Evolutionary conservation across 2,797 vertebrate species (phyloP).

Genomic region (Hybognathus amarus): DNA sequence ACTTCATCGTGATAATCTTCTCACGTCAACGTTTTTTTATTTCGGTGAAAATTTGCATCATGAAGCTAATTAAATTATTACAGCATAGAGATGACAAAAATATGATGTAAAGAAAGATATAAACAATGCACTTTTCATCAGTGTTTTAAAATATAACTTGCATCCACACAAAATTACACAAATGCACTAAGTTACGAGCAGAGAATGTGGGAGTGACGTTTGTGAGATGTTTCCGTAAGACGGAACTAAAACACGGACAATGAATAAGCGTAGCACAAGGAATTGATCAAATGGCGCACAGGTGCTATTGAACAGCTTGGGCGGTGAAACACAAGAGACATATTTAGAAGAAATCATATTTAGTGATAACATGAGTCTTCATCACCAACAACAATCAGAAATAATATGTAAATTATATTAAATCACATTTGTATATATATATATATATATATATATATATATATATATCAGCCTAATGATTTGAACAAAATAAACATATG

Average conservation of each 20-base stretch:
- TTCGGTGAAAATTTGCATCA: not conserved
- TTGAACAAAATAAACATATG: not conserved
- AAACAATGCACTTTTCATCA: not conserved
- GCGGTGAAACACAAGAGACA: too few species aligned
- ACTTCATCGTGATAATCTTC: not conserved
- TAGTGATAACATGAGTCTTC: not conserved
- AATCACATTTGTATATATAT: not conserved
- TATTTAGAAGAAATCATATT: too few species aligned
- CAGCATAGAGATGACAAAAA: not conserved
- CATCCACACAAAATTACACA: not conserved
- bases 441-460: too few species aligned
- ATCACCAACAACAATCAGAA: not conserved
- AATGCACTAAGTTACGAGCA: not conserved
- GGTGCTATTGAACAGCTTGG: too few species aligned
- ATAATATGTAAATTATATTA: not conserved
- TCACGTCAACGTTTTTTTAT: not conserved
- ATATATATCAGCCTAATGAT: not conserved
- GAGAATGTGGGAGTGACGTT: not conserved
- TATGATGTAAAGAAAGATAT: not conserved
- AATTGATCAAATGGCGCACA: not conserved
- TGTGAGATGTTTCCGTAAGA: too few species aligned
- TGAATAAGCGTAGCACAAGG: not conserved
- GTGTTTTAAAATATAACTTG: not conserved
- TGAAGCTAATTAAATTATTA: not conserved
- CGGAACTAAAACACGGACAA: too few species aligned